Evolutionary conservation across 1,140 invertebrate genomes (phyloP).

Genomic region (Anastrepha obliqua): DNA sequence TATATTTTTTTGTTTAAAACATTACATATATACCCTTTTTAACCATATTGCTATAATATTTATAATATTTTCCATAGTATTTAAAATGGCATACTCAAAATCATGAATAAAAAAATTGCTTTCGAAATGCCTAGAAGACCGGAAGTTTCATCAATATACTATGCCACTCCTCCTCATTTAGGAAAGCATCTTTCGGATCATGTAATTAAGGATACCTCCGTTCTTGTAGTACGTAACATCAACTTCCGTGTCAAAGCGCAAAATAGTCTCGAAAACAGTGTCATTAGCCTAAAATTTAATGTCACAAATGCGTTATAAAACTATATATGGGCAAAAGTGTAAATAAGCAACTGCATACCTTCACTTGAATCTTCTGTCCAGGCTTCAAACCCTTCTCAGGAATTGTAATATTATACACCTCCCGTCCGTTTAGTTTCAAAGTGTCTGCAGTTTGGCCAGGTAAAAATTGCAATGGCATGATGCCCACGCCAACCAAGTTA

Average conservation of each 20-base stretch:
- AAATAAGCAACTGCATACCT: no score
- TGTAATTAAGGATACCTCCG: slow-evolving; percentile 98
- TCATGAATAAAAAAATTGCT: neutral
- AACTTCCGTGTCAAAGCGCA: no score
- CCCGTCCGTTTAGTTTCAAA: slow-evolving; percentile 90
- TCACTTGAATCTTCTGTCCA: no score
- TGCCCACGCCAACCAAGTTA: slow-evolving; percentile 98
- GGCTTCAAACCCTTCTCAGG: no score
- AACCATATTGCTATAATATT: no score
- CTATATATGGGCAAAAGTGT: no score
- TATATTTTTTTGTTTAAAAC: no score
- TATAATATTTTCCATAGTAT: slow-evolving; percentile 23
- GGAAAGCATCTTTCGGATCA: slow-evolving; percentile 90
- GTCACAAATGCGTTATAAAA: no score
- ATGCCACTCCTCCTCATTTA: slow-evolving; percentile 56
- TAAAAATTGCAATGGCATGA: slow-evolving; percentile 94
- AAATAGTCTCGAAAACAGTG: no score
- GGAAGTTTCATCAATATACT: no score
- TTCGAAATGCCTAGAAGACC: neutral
- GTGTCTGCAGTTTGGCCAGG: slow-evolving; percentile 88
- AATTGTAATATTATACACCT: slow-evolving; percentile 86
- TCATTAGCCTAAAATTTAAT: no score
- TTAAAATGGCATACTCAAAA: neutral
- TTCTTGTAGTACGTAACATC: slow-evolving; percentile 96
- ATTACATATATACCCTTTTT: no score